phyloP scores from a whole-genome alignment of 2,888 invertebrate species.

The Enchytraeus crypticus region DNA sequence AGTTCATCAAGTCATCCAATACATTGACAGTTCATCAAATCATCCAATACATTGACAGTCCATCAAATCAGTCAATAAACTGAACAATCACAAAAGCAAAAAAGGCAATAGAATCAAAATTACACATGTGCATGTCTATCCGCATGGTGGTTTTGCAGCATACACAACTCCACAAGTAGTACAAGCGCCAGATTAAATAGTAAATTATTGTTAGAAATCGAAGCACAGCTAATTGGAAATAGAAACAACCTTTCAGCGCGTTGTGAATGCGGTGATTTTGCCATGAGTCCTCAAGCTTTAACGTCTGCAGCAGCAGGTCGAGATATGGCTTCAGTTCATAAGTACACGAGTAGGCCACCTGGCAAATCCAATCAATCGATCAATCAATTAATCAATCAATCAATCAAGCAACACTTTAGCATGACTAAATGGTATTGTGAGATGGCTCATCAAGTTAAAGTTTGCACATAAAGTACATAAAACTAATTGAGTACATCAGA shows the following conservation, averaged over 20 bases:
- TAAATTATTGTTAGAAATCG: not conserved
- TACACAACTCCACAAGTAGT: not conserved
- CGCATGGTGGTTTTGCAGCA: not conserved
- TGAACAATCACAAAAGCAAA: not conserved
- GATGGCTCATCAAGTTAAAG: too few relatives aligned
- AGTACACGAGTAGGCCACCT: slow-evolving; percentile 74
- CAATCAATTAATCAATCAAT: too few relatives aligned
- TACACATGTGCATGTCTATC: not conserved
- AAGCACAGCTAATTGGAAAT: not conserved
- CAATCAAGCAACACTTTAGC: slow-evolving; percentile 37
- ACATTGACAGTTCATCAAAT: not conserved
- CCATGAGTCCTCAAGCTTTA: slow-evolving; percentile 90
- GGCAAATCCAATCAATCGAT: too few relatives aligned
- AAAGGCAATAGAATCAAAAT: not conserved
- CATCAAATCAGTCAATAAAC: not conserved
- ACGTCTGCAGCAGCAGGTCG: slow-evolving; percentile 74
- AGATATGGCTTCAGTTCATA: slow-evolving; percentile 87
- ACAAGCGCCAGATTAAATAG: not conserved
- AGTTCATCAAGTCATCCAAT: not conserved
- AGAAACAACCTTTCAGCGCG: slow-evolving; percentile 68
- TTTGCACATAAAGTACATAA: slow-evolving; percentile 29
- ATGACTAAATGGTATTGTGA: too few relatives aligned
- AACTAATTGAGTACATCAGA: too few relatives aligned
- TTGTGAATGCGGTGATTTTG: slow-evolving; percentile 87
- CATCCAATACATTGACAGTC: not conserved